Evolutionary conservation across 2,888 invertebrate species (phyloP).

Genomic region (Iphiclides podalirius): DNA sequence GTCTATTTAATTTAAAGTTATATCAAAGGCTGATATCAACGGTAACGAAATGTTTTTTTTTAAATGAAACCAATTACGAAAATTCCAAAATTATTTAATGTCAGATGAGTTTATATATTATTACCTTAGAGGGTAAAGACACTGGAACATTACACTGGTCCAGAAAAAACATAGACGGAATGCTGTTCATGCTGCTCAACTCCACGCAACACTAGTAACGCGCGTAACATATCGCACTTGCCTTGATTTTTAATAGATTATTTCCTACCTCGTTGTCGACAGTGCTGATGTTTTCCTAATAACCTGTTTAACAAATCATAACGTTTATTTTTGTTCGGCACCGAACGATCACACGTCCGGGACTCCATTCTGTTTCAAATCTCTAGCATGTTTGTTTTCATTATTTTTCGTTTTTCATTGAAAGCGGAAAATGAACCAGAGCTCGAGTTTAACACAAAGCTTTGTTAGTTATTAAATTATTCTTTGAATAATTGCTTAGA

Average conservation of each 20-base stretch:
- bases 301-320: conserved; percentile 74
- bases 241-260: conserved; percentile 49
- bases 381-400: conserved; percentile 62
- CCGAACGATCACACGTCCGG: conserved; percentile 72
- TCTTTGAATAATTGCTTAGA: conserved; percentile 19
- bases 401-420: conserved; percentile 65
- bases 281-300: conserved; percentile 70
- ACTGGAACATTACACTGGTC: background rate
- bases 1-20: no score
- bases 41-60: no score
- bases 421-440: conserved; percentile 51
- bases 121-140: no score
- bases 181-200: conserved; percentile 20
- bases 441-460: conserved; percentile 30
- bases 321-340: conserved; percentile 72
- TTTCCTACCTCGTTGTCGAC: conserved; percentile 59
- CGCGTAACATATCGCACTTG: conserved; percentile 36
- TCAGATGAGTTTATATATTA: no score
- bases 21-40: no score
- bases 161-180: conserved; percentile 1
- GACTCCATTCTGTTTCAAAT: conserved; percentile 75
- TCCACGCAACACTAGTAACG: conserved; percentile 4
- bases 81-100: no score
- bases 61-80: no score
- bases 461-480: conserved; percentile 24